Percentiles rank a stretch among this genome's conserved stretches.
These are phyloP conservation scores for Cosmia trapezina DNA, from an alignment of 2,888 invertebrate species.

Conservation along the genomic window DNA sequence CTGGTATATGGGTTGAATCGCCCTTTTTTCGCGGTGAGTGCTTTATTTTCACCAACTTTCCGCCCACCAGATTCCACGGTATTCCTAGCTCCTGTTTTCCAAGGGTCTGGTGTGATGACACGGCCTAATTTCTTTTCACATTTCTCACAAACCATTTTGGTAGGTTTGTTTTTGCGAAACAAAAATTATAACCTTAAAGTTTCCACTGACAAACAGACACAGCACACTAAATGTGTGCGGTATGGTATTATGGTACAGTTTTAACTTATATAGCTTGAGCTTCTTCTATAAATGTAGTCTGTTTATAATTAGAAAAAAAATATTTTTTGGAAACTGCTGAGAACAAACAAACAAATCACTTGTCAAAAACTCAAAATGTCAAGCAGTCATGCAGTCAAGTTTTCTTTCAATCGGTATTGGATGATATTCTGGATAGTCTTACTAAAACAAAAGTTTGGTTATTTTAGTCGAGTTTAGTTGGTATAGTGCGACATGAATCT, in stretches of 20 bases:
- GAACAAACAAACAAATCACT: conserved; percentile 27
- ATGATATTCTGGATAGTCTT: too few relatives aligned
- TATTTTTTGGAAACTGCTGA: conserved; percentile 3
- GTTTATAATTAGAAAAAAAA: not conserved
- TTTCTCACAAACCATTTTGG: conserved; percentile 96
- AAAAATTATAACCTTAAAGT: conserved; percentile 42
- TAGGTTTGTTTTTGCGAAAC: conserved; percentile 27
- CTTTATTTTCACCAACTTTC: conserved; percentile 98
- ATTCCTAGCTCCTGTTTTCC: conserved; percentile 98
- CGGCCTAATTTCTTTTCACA: conserved; percentile 97
- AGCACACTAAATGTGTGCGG: not conserved
- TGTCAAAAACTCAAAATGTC: not conserved
- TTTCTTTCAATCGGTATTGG: too few relatives aligned
- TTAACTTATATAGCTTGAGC: not conserved
- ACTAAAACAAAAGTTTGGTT: not conserved
- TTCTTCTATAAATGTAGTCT: not conserved
- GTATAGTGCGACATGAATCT: not conserved
- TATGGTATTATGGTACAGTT: too few relatives aligned
- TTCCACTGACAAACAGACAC: not conserved
- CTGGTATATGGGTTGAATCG: conserved; percentile 96
- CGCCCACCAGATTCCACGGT: conserved; percentile 97
- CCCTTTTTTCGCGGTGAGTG: conserved; percentile 95
- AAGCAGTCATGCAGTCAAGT: not conserved
- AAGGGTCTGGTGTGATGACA: conserved; percentile 98
- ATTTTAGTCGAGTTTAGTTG: conserved; percentile 1